These are phyloP conservation scores for Plecturocebus donacophilus DNA, from an alignment of 2,113 vertebrate genomes.

Conservation along the genomic window DNA sequence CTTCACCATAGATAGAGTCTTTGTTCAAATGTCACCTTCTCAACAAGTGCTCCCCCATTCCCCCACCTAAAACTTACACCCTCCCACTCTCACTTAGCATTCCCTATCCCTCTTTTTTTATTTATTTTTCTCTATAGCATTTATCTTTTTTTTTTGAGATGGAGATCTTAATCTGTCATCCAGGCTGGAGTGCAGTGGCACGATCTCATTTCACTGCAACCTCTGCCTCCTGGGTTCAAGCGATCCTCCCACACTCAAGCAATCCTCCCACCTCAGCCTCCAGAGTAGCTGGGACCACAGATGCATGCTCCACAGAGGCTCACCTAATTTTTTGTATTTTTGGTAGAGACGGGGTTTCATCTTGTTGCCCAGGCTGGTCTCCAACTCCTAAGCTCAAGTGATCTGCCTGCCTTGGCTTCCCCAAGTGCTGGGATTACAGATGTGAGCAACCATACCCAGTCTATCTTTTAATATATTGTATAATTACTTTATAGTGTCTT, in stretches of 20 bases:
- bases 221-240: background rate
- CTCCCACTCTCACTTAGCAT: background rate
- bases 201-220: background rate
- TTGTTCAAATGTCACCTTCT: background rate
- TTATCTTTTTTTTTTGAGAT: background rate
- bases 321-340: background rate
- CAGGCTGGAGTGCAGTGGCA: background rate
- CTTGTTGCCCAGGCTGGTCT: background rate
- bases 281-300: background rate
- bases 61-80: background rate
- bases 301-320: background rate
- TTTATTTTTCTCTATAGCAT: background rate
- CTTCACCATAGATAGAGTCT: background rate
- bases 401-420: background rate
- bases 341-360: background rate
- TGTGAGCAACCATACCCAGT: background rate
- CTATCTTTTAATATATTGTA: background rate
- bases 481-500: background rate
- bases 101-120: background rate
- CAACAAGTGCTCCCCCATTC: background rate
- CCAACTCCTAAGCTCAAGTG: background rate
- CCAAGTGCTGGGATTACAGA: background rate
- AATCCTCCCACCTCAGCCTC: background rate
- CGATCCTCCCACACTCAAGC: background rate
- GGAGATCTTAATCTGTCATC: background rate